Evolutionary conservation across 2,113 vertebrate genomes (phyloP), one percentile per base, ranked within the genome.

Genomic region (Pollimyrus isidori): DNA sequence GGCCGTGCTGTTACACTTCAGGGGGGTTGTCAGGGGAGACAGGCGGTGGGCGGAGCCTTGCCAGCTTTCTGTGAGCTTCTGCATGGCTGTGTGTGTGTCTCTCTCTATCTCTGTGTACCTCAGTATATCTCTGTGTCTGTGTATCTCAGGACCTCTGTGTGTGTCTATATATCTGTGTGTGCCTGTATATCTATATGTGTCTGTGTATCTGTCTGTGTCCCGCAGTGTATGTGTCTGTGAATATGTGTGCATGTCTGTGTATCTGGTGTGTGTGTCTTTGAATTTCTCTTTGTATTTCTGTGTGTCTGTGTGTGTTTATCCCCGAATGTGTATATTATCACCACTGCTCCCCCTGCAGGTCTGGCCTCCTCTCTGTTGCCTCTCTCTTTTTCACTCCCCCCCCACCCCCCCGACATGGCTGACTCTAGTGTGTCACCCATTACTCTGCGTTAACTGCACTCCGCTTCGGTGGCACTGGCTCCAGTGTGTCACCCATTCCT

Each of bases 11-110:
- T 97, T 96, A 96, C 96, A 97, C 95, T 96, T 96, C 95, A 97
- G 94, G 94, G 94, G 96, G 95, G 95, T 97, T 97, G 95, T 96
- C 95, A 96, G 94, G 96, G 96, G 96, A 96, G 96, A 97, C 95
- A 93, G 94, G 92, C 93, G 94, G 95, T 94, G 65, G 42, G 96
- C 2, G 58, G 58, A 94, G 95, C 88, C 46, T 49, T 76, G 65
- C 39, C 46, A 3, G 69, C 88, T 80, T 35, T 82, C 69, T 89
- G 26, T 82, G 88, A 42, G 88, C 39, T 35, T 53, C 69, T 84
- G 94, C 96, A 93, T 94, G 96, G 95, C 93, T 83, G 95, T 96
- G 95, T 50, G 42, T 26, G 52, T 87, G 82, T 58, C 17, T 88
- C 3, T 82, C 7, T 86, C 11, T 86, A 26, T 86, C 48, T 86